Evolutionary conservation across 2,888 invertebrate species (phyloP).

Genomic region (Microctonus hyperodae): DNA sequence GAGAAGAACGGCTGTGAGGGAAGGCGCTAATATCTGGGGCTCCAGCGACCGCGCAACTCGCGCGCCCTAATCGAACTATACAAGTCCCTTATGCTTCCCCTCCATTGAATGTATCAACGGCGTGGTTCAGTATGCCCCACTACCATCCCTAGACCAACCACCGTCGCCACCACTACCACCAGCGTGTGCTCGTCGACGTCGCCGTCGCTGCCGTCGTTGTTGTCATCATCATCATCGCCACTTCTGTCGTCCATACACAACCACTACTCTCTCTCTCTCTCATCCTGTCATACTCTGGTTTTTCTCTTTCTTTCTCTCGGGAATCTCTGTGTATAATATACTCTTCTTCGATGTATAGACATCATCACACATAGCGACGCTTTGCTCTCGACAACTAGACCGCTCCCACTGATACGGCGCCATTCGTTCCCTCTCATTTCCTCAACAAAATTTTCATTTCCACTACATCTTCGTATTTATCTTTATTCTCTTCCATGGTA

Average conservation of each 20-base stretch:
- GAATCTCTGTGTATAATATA: constrained; percentile 15
- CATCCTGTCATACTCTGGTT: constrained; percentile 20
- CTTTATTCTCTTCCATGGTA: constrained; percentile 28
- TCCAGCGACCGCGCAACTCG: constrained; percentile 61
- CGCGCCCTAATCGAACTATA: constrained; percentile 58
- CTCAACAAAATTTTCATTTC: constrained; percentile 29
- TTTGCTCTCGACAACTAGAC: constrained; percentile 20
- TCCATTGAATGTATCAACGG: constrained; percentile 6
- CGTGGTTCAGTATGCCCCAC: constrained; percentile 28
- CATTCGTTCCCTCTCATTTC: constrained; percentile 30
- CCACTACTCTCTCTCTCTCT: constrained; percentile 37
- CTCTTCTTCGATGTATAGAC: constrained; percentile 26
- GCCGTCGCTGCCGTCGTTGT: constrained; percentile 42
- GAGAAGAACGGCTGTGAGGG: constrained; percentile 43
- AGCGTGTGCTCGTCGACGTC: constrained; percentile 29
- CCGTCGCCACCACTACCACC: constrained; percentile 33
- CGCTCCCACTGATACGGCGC: constrained; percentile 34
- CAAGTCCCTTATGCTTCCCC: constrained; percentile 37
- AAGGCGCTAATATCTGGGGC: constrained; percentile 64
- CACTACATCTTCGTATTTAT: constrained; percentile 42
- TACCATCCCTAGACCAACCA: constrained; percentile 32
- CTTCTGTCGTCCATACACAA: constrained; percentile 37
- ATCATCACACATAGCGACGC: not conserved
- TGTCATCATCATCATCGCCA: constrained; percentile 44
- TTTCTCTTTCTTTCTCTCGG: constrained; percentile 30